Conservation (phyloP, 2,888 invertebrate genomes). For the Phyllotreta striolata region DNA sequence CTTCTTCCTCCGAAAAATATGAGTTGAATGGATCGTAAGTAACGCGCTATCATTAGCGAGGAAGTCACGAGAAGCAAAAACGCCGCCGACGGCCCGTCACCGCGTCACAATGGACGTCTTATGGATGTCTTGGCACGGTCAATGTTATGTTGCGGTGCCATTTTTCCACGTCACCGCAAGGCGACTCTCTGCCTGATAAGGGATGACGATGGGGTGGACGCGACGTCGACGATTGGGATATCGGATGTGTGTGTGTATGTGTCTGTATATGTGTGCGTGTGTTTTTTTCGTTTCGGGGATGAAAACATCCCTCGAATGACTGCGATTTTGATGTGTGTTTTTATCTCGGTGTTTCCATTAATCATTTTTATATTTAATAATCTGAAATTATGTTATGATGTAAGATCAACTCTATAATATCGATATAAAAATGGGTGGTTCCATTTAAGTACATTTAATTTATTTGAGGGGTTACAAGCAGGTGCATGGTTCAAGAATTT, state of each 20-base stretch:
- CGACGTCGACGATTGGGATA: constrained; percentile 13
- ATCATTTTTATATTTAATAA: no score
- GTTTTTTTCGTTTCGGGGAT: not conserved
- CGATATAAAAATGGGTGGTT: no score
- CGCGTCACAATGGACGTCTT: constrained; percentile 54
- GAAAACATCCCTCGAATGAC: not conserved
- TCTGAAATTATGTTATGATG: no score
- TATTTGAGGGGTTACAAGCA: no score
- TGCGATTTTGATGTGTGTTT: no score
- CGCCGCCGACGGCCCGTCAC: constrained; percentile 46
- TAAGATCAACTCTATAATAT: no score
- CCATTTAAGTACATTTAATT: no score
- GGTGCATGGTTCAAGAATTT: no score
- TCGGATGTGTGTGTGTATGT: constrained; percentile 15
- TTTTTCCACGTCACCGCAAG: constrained; percentile 61
- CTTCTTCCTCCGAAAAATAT: constrained; percentile 38
- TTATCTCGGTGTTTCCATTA: no score
- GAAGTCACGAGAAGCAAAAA: constrained; percentile 34
- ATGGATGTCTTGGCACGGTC: constrained; percentile 56
- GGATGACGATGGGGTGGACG: constrained; percentile 44
- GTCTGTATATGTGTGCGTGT: constrained; percentile 1
- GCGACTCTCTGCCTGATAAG: constrained; percentile 60
- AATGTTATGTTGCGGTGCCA: constrained; percentile 60
- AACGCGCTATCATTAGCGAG: constrained; percentile 44
- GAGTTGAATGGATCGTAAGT: constrained; percentile 42